Percentiles rank a stretch among this genome's conserved stretches.
Evolutionary conservation across 2,797 vertebrate genomes (phyloP).

Genomic region (Falco concolor): DNA sequence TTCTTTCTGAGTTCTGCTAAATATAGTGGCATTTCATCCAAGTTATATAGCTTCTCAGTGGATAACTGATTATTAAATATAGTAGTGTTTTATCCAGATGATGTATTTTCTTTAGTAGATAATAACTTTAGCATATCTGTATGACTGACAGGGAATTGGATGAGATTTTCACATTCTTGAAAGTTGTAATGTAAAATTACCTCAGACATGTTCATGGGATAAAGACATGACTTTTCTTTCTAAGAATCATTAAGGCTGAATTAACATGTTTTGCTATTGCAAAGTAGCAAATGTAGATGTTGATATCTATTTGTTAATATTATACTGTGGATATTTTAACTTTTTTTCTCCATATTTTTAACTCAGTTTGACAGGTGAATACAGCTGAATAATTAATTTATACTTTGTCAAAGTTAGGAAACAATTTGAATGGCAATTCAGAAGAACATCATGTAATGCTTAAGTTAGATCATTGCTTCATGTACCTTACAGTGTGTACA

Average conservation of each 20-base stretch:
- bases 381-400: constrained; percentile 34
- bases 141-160: not conserved
- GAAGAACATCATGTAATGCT: constrained; percentile 10
- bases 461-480: constrained; percentile 2
- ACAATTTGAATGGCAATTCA: constrained; percentile 34
- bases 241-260: not conserved
- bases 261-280: not conserved
- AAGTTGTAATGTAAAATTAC: not conserved
- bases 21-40: not conserved
- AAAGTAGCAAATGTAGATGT: not conserved
- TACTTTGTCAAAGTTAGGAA: constrained; percentile 10
- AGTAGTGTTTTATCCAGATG: not conserved
- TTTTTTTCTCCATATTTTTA: not conserved
- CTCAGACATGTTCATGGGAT: not conserved
- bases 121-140: not conserved
- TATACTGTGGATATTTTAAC: not conserved
- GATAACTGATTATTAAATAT: not conserved
- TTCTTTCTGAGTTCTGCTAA: not conserved
- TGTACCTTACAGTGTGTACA: constrained; percentile 6
- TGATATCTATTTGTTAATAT: not conserved
- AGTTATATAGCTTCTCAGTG: not conserved
- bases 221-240: not conserved
- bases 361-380: not conserved
- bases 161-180: not conserved
- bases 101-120: not conserved